Evolutionary conservation across 2,888 invertebrate genomes (phyloP), one percentile per base, ranked within the genome.

Genomic region (Microplitis manilae): DNA sequence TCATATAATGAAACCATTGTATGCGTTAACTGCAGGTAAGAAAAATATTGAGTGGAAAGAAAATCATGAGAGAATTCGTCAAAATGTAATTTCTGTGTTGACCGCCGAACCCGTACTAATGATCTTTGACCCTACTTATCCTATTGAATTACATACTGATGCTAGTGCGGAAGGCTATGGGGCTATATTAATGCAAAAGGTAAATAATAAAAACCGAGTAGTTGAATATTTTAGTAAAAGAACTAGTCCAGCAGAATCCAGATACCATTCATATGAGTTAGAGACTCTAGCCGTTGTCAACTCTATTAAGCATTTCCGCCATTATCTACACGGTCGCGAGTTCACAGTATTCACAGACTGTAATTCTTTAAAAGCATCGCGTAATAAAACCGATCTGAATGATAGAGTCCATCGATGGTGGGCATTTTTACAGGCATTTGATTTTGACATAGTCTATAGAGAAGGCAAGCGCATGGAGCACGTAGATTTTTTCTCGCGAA

Each of bases 91-190:
- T n/a, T n/a, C n/a, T n/a, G n/a, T n/a, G n/a, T n/a, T n/a, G n/a
- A n/a, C n/a, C n/a, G n/a, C n/a, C n/a, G n/a, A n/a, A n/a, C n/a
- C n/a, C n/a, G n/a, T 68, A 17, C 68, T 50, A 9, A 64, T 40
- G 9, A 82, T 80, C 79, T 79, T 79, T 74, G 77, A 75, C 73
- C 77, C 77, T 67, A 68, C 20, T 20, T 50, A 41, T 76, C 59
- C 71, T 1, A 65, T 69, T 64, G 68, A 71, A 41, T 60, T 73
- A 15, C 75, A 75, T n/a, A 75, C 70, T 5, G 75, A 75, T 64
- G 70, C 75, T 30, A 75, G 75, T 20, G 61, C 61, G 7, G 64
- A 64, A 5, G 75, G 70, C 1, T 70, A 75, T 69, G 75, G 70
- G 41, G 70, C 75, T 50, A 64, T 75, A 13, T 40, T 75, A 6